Conservation (phyloP, 2,888 invertebrate genomes). For the Cenopis cana region DNA sequence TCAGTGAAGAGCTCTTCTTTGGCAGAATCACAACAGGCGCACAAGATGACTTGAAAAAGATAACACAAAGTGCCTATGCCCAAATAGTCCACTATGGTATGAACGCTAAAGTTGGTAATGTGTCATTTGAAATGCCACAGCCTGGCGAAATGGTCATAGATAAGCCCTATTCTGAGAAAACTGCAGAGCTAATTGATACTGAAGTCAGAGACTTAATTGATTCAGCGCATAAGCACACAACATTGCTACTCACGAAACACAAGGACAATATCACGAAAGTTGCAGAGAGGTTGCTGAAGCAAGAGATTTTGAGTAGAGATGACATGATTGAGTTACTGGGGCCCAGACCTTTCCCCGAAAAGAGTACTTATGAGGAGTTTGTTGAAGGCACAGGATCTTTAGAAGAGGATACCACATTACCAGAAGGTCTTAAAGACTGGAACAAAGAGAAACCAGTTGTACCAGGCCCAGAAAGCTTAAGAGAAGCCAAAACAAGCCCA, state of each 20-base stretch:
- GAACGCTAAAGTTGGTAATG: slow-evolving; percentile 98
- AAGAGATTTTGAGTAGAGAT: slow-evolving; percentile 97
- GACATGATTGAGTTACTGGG: slow-evolving; percentile 99
- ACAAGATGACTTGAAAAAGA: slow-evolving; percentile 98
- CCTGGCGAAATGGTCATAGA: slow-evolving; percentile 96
- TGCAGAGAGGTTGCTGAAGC: slow-evolving; percentile 94
- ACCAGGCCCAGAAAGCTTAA: slow-evolving; percentile 63
- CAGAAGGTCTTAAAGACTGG: slow-evolving; percentile 98
- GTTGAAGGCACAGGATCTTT: slow-evolving; percentile 99
- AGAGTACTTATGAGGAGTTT: slow-evolving; percentile 99
- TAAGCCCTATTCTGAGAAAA: slow-evolving; percentile 99
- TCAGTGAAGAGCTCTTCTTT: slow-evolving; percentile 99
- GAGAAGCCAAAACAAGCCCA: slow-evolving; percentile 50
- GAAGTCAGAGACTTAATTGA: slow-evolving; percentile 89
- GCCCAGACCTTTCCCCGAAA: slow-evolving; percentile 97
- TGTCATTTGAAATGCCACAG: slow-evolving; percentile 97
- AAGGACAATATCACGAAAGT: slow-evolving; percentile 95
- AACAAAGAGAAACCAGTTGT: slow-evolving; percentile 88
- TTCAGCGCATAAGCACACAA: slow-evolving; percentile 92
- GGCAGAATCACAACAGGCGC: slow-evolving; percentile 98
- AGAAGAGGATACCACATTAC: slow-evolving; percentile 97
- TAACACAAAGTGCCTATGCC: slow-evolving; percentile 99
- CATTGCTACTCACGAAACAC: slow-evolving; percentile 90
- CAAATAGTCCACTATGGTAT: slow-evolving; percentile 99
- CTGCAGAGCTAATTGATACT: slow-evolving; percentile 97